A percentile compares a stretch with the other conserved stretches of the same genome.
phyloP scores from a whole-genome alignment of 2,888 invertebrate genomes.

The Achlya flavicornis region DNA sequence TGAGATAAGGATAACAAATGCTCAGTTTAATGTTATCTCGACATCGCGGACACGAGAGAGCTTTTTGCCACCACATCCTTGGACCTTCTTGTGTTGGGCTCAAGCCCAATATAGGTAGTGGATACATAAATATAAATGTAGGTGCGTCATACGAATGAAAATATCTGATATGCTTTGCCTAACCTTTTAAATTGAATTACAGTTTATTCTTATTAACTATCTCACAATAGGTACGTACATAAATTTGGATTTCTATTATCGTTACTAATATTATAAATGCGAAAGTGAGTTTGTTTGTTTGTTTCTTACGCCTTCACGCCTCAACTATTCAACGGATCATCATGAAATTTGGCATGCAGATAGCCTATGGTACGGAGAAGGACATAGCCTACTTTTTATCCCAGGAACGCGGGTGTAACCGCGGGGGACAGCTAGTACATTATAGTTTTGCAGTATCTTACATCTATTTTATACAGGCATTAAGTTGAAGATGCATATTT shows the following conservation, averaged over 20 bases:
- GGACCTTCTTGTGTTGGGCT: constrained; percentile 64
- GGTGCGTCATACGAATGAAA: constrained; percentile 7
- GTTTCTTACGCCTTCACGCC: too few relatives aligned
- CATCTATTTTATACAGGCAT: neutral
- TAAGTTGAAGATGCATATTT: neutral
- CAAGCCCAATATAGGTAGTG: constrained; percentile 35
- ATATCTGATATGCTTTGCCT: neutral
- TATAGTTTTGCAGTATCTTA: neutral
- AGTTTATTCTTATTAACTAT: neutral
- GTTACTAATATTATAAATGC: too few relatives aligned
- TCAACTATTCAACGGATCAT: too few relatives aligned
- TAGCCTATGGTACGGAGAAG: too few relatives aligned
- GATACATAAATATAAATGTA: constrained; percentile 41
- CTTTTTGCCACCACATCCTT: constrained; percentile 82
- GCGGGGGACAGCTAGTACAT: too few relatives aligned
- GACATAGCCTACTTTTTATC: too few relatives aligned
- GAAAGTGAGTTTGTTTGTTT: too few relatives aligned
- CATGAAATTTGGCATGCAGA: too few relatives aligned
- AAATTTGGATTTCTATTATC: neutral
- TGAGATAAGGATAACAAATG: constrained; percentile 83
- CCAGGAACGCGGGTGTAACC: too few relatives aligned
- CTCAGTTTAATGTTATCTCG: constrained; percentile 82
- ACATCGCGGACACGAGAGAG: constrained; percentile 81
- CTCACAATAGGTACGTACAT: neutral
- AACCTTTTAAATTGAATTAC: neutral